Percentiles rank a stretch among this genome's conserved stretches.
Conservation (phyloP, 1,140 invertebrate genomes). For the Heterodera schachtii region DNA sequence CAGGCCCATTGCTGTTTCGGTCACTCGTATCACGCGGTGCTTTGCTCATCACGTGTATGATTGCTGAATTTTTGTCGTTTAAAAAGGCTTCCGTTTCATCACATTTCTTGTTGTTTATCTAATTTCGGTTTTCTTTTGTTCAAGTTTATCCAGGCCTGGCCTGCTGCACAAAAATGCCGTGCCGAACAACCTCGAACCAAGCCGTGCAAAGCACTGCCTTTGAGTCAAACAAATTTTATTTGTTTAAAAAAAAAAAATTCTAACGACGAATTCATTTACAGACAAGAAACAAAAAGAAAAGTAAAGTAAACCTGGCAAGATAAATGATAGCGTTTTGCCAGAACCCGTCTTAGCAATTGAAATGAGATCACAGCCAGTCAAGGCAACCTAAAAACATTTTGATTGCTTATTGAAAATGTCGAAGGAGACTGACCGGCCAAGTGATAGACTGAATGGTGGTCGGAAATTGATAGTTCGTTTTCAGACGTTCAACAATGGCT, state of each 20-base stretch:
- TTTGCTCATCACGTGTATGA: conserved; percentile 91
- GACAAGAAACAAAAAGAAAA: too few species aligned
- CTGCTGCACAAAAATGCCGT: conserved; percentile 75
- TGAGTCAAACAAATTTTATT: conserved; percentile 69
- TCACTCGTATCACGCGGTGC: conserved; percentile 61
- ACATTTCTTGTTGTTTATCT: neutral
- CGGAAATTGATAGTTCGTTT: conserved; percentile 57
- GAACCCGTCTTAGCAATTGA: conserved; percentile 90
- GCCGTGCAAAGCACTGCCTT: conserved; percentile 75
- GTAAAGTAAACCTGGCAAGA: conserved; percentile 26
- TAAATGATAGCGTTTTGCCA: conserved; percentile 79
- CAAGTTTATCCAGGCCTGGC: neutral
- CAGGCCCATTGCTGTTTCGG: conserved; percentile 44
- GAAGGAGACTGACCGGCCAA: conserved; percentile 66
- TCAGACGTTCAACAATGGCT: conserved; percentile 37
- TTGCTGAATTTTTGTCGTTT: conserved; percentile 65
- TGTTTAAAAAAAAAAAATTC: neutral
- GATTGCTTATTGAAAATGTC: conserved; percentile 67
- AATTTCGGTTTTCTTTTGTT: neutral
- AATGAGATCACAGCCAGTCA: conserved; percentile 84
- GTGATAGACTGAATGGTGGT: conserved; percentile 66
- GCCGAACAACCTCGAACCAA: conserved; percentile 72
- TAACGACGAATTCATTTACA: neutral
- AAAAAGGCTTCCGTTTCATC: too few species aligned
- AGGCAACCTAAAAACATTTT: conserved; percentile 68